A percentile compares a stretch with the other conserved stretches of the same genome.
These are phyloP conservation scores for Crepidodera aurea DNA, from an alignment of 2,888 invertebrate species.

Conservation along the genomic window DNA sequence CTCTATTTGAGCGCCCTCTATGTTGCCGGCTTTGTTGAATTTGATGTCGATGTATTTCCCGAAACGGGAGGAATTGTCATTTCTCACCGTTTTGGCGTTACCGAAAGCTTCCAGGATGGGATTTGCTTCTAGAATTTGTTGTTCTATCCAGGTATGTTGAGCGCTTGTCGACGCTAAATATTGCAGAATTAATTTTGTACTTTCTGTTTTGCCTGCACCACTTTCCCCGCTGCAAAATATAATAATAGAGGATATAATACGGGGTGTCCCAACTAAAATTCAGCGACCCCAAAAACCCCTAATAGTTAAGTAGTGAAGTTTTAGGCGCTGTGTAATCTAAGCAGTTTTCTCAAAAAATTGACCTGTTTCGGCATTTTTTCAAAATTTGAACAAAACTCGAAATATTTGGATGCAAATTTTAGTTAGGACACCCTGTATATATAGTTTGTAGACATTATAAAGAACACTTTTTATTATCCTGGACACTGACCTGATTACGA, in stretches of 20 bases:
- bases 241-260: no score
- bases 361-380: no score
- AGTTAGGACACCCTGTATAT: no score
- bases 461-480: no score
- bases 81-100: constrained; percentile 94
- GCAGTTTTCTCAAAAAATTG: no score
- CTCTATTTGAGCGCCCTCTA: constrained; percentile 93
- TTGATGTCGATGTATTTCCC: constrained; percentile 77
- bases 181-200: constrained; percentile 92
- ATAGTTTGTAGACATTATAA: no score
- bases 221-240: constrained; percentile 81
- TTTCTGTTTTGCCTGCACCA: constrained; percentile 96
- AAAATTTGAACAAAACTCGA: no score
- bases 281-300: no score
- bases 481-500: constrained; percentile 87
- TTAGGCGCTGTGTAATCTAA: no score
- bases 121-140: constrained; percentile 96
- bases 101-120: constrained; percentile 97
- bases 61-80: constrained; percentile 96
- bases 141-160: constrained; percentile 97
- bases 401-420: no score
- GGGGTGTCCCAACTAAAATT: no score
- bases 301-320: no score
- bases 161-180: constrained; percentile 93
- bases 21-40: constrained; percentile 75